Conservation (phyloP, 2,113 vertebrate species). For the Trematomus loennbergii region DNA sequence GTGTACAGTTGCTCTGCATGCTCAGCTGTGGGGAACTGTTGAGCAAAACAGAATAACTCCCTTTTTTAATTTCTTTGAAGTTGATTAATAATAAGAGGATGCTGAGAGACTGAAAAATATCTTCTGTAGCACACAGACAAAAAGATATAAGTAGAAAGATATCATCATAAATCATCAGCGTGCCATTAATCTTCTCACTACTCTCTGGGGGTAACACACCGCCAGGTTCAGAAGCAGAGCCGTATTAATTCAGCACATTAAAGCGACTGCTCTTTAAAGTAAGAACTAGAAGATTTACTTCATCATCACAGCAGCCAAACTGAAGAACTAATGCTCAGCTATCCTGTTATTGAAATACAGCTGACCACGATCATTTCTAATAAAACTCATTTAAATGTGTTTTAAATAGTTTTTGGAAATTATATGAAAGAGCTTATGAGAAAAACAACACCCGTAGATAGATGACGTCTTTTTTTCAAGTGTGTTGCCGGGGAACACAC, state of each 20-base stretch:
- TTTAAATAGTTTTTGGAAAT: neutral
- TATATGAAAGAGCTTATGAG: neutral
- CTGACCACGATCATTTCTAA: neutral
- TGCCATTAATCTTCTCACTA: neutral
- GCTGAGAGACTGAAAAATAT: neutral
- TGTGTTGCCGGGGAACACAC: too few species aligned
- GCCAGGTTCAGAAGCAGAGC: neutral
- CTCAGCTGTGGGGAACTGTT: neutral
- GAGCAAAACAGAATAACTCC: neutral
- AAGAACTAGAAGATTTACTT: neutral
- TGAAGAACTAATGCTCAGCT: neutral
- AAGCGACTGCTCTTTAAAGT: neutral
- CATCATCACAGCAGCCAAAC: neutral
- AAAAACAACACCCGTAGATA: neutral
- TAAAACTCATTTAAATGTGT: neutral
- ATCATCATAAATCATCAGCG: neutral
- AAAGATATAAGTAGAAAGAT: neutral
- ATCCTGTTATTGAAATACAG: neutral
- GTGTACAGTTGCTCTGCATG: neutral
- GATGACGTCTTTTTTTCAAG: too few species aligned
- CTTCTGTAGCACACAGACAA: neutral
- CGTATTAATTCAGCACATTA: neutral
- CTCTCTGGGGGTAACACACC: neutral
- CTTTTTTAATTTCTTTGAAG: neutral
- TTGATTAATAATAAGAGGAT: neutral